Evolutionary conservation across 2,797 vertebrate species (phyloP).

Genomic region (Syncerus caffer): DNA sequence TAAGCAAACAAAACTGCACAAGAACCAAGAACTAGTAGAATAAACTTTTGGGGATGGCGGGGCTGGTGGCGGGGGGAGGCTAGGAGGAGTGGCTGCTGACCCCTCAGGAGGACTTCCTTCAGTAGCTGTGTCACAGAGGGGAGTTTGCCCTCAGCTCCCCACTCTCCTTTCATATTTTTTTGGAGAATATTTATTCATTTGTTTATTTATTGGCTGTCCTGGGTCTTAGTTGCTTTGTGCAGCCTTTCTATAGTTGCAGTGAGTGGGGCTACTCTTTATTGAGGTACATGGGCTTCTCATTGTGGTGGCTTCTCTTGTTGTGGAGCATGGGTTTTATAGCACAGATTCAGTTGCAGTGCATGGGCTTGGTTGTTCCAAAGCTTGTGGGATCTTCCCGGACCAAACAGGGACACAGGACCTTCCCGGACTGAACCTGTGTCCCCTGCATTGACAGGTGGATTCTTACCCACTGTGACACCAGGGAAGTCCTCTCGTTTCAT

Average conservation of each 20-base stretch:
- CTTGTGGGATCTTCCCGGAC: not conserved
- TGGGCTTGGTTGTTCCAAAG: not conserved
- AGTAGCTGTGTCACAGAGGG: not conserved
- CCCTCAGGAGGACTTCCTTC: not conserved
- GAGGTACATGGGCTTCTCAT: not conserved
- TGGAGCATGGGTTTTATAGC: not conserved
- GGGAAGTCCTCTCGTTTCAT: not conserved
- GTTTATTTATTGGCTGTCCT: not conserved
- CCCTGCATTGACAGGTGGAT: not conserved
- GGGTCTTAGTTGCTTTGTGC: not conserved
- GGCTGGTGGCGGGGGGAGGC: rapidly evolving
- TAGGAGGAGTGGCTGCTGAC: not conserved
- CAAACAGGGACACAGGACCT: not conserved
- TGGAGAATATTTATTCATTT: not conserved
- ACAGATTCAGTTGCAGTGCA: not conserved
- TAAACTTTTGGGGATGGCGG: rapidly evolving
- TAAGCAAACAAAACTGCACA: not conserved
- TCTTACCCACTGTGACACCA: not conserved
- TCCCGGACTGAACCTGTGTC: not conserved
- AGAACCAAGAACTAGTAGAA: not conserved
- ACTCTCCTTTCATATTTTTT: not conserved
- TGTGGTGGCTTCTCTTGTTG: not conserved
- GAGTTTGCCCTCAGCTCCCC: not conserved
- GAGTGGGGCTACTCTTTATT: not conserved
- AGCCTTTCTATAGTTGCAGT: not conserved